Percentiles rank a stretch among this genome's conserved stretches.
phyloP scores from a whole-genome alignment of 2,797 vertebrate species.

The Acanthornis magna region DNA sequence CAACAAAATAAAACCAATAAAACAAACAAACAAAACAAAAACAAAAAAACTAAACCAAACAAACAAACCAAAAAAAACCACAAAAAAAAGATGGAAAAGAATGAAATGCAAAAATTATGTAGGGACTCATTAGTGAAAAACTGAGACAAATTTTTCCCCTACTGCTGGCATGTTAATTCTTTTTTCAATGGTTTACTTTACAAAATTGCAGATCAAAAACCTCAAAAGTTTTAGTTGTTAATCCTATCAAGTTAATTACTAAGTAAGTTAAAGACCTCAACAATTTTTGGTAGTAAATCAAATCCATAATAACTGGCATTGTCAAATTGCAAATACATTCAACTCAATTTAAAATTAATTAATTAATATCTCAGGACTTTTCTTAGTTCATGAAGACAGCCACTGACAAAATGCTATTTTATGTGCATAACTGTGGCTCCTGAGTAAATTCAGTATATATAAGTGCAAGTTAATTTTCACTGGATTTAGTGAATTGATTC shows the following conservation, averaged over 20 bases:
- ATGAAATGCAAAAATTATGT: neutral
- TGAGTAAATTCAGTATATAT: neutral
- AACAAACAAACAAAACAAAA: too few relatives aligned
- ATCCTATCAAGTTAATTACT: neutral
- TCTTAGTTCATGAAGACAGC: neutral
- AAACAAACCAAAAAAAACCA: neutral
- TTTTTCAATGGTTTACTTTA: neutral
- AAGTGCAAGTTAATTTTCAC: neutral
- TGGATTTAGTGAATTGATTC: neutral
- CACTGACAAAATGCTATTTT: neutral
- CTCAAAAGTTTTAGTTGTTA: neutral
- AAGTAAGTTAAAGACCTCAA: neutral
- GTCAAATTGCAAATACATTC: neutral
- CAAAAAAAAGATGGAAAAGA: neutral
- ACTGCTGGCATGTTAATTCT: neutral
- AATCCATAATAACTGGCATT: neutral
- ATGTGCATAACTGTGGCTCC: neutral
- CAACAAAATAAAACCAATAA: neutral
- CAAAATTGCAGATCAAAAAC: neutral
- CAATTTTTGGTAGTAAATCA: neutral
- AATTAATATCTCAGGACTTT: neutral
- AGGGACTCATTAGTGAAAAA: neutral
- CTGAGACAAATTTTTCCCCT: neutral
- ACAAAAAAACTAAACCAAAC: neutral
- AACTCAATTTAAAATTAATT: neutral